Conservation (phyloP, 2,888 invertebrate species). For the Electrophaes corylata region DNA sequence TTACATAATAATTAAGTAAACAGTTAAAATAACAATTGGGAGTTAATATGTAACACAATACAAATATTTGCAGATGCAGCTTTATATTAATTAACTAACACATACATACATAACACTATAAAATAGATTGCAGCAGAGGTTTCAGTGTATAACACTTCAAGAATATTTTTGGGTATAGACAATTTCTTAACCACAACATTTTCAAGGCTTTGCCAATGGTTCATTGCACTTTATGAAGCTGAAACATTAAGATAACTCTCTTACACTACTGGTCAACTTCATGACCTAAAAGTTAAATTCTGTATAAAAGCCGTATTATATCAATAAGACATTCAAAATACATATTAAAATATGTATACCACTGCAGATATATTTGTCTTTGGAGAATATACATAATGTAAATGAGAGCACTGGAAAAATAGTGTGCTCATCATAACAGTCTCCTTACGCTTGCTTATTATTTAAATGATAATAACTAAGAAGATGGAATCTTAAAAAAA, state of each 20-base stretch:
- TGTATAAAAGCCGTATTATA: constrained; percentile 40
- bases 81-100: constrained; percentile 49
- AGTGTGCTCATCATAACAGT: constrained; percentile 44
- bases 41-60: constrained; percentile 32
- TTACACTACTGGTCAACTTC: constrained; percentile 40
- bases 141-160: constrained; percentile 73
- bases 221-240: constrained; percentile 75
- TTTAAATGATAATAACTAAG: constrained; percentile 53
- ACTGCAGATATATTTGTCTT: constrained; percentile 41
- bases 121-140: constrained; percentile 67
- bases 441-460: constrained; percentile 61
- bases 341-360: constrained; percentile 42
- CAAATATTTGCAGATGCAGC: constrained; percentile 43
- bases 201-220: constrained; percentile 75
- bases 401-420: constrained; percentile 41
- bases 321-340: constrained; percentile 37
- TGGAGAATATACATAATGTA: constrained; percentile 38
- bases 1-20: constrained; percentile 5
- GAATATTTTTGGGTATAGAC: constrained; percentile 60
- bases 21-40: constrained; percentile 36
- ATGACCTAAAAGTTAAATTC: constrained; percentile 36
- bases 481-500: constrained; percentile 65
- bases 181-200: constrained; percentile 68
- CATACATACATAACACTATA: constrained; percentile 48
- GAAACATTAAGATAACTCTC: constrained; percentile 48